Percentiles rank a stretch among this genome's conserved stretches.
phyloP scores from a whole-genome alignment of 2,888 invertebrate species.

The Polylopha cassiicola region DNA sequence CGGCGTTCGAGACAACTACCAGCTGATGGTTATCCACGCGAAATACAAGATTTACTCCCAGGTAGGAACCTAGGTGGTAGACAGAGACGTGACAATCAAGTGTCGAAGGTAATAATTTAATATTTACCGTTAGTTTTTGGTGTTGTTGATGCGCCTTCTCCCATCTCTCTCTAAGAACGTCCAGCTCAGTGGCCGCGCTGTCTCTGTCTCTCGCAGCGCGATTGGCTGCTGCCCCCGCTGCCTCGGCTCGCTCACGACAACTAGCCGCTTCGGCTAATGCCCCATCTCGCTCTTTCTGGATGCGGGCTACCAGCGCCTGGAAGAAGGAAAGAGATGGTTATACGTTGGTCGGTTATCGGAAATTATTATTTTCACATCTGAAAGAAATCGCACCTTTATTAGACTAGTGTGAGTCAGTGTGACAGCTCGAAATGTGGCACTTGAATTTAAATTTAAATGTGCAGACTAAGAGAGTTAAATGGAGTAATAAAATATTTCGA shows the following conservation, averaged over 20 bases:
- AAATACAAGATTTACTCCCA: too few relatives aligned
- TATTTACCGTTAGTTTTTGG: conserved; percentile 86
- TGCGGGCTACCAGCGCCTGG: conserved; percentile 83
- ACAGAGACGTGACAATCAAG: too few relatives aligned
- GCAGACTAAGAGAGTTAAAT: too few relatives aligned
- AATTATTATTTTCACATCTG: neutral
- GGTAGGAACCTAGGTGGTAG: too few relatives aligned
- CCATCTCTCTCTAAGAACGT: conserved; percentile 91
- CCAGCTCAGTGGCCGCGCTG: conserved; percentile 89
- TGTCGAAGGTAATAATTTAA: neutral
- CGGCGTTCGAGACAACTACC: too few relatives aligned
- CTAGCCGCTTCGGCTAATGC: conserved; percentile 89
- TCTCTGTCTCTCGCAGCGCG: conserved; percentile 91
- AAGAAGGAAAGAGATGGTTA: conserved; percentile 31
- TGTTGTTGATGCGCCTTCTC: conserved; percentile 91
- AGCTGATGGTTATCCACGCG: too few relatives aligned
- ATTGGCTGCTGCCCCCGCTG: conserved; percentile 87
- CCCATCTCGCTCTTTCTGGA: conserved; percentile 92
- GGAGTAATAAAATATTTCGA: too few relatives aligned
- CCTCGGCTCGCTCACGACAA: conserved; percentile 88
- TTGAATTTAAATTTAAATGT: too few relatives aligned
- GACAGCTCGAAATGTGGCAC: too few relatives aligned
- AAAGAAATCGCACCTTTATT: too few relatives aligned
- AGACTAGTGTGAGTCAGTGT: too few relatives aligned
- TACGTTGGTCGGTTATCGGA: neutral